Conservation (phyloP, 2,113 vertebrate species). For the Aegithalos caudatus region DNA sequence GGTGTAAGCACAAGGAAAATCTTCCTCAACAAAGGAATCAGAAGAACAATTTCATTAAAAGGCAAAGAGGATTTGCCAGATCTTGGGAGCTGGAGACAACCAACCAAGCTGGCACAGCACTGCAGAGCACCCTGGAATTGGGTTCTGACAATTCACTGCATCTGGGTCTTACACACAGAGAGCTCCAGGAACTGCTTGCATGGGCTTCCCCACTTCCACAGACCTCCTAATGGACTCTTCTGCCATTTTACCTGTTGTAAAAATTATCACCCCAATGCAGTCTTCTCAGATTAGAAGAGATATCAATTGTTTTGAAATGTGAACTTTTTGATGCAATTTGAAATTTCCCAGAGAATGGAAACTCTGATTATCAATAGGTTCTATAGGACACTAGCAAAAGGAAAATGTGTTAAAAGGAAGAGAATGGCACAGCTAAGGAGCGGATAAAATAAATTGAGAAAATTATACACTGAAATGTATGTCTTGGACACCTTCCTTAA, state of each 20-base stretch:
- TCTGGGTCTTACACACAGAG: not conserved
- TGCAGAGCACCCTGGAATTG: not conserved
- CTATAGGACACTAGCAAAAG: not conserved
- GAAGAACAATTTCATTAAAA: not conserved
- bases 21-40: not conserved
- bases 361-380: not conserved
- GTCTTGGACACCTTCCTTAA: not conserved
- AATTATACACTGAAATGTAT: not conserved
- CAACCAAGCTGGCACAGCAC: fast-evolving
- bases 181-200: not conserved
- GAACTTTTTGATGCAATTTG: not conserved
- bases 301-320: not conserved
- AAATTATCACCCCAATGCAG: not conserved
- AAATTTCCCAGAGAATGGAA: not conserved
- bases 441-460: slow-evolving; percentile 40
- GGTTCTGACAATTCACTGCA: not conserved
- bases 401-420: not conserved
- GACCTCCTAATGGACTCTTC: not conserved
- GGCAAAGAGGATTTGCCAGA: not conserved
- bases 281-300: not conserved
- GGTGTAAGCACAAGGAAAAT: not conserved
- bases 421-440: not conserved
- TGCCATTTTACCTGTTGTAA: not conserved
- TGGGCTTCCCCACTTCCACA: not conserved
- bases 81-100: not conserved